Percentiles rank a stretch among this genome's conserved stretches.
These are phyloP conservation scores for Scaptomyza pallida DNA, from an alignment of 1,140 invertebrate species.

Conservation along the genomic window DNA sequence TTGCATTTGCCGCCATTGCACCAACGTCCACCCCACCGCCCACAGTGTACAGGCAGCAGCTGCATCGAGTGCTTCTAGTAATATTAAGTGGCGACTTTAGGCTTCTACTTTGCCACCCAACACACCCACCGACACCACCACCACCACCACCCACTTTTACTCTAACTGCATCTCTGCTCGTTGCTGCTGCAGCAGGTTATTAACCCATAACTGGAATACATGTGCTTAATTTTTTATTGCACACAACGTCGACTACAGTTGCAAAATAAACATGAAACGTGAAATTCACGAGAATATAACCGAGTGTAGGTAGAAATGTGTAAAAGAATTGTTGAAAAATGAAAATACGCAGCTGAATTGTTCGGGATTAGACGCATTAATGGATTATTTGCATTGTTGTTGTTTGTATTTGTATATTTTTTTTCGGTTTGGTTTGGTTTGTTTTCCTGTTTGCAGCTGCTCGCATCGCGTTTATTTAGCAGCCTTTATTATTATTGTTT, in stretches of 20 bases:
- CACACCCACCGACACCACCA: too few relatives aligned
- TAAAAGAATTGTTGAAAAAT: slow-evolving; percentile 21
- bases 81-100: slow-evolving; percentile 62
- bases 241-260: slow-evolving; percentile 2
- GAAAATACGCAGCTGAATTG: slow-evolving; percentile 26
- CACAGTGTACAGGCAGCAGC: slow-evolving; percentile 19
- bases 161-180: slow-evolving; percentile 15
- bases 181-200: slow-evolving; percentile 57
- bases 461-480: background rate
- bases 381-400: slow-evolving; percentile 59
- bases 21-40: slow-evolving; percentile 24
- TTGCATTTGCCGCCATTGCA: slow-evolving; percentile 66
- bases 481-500: slow-evolving; percentile 4
- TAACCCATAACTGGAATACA: slow-evolving; percentile 76
- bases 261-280: slow-evolving; percentile 2
- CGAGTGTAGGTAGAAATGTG: background rate
- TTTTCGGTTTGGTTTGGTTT: background rate
- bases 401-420: slow-evolving; percentile 1
- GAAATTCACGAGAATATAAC: background rate
- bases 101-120: background rate
- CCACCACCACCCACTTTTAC: background rate
- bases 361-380: slow-evolving; percentile 65
- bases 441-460: slow-evolving; percentile 3
- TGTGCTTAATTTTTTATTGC: slow-evolving; percentile 68
- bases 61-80: slow-evolving; percentile 58